A percentile compares a stretch with the other conserved stretches of the same genome.
phyloP scores from a whole-genome alignment of 2,113 vertebrate genomes.

The Aptenodytes forsteri region DNA sequence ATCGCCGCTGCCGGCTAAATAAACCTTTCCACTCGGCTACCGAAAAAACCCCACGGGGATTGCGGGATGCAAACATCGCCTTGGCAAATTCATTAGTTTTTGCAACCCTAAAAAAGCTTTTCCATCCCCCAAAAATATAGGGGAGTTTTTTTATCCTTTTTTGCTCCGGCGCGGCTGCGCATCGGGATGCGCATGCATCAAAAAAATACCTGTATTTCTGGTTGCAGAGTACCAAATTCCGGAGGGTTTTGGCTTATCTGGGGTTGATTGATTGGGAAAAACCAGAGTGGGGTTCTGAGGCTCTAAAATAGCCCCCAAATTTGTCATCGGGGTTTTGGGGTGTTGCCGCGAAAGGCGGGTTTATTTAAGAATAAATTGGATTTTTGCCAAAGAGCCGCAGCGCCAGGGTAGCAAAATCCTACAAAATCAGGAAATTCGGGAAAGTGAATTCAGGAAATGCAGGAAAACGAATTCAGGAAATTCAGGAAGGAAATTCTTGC shows the following conservation, averaged over 20 bases:
- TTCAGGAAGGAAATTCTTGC: neutral
- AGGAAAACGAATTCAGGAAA: too few relatives aligned
- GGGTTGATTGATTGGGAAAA: neutral
- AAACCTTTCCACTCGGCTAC: conserved; percentile 81
- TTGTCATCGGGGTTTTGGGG: neutral
- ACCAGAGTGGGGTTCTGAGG: neutral
- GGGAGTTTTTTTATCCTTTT: neutral
- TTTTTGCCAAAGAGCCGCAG: neutral
- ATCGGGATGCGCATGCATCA: accelerated
- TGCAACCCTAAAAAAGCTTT: neutral
- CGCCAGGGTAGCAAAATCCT: neutral
- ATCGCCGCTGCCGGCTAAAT: conserved; percentile 80
- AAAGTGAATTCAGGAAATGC: neutral
- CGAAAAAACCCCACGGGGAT: neutral
- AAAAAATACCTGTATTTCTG: neutral
- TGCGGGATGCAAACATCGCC: neutral
- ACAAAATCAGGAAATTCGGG: neutral
- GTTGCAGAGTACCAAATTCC: neutral
- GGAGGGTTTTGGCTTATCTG: neutral
- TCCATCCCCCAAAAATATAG: neutral
- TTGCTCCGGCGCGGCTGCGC: accelerated
- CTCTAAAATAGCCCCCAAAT: neutral
- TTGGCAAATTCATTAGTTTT: conserved; percentile 51
- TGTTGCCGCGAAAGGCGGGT: neutral
- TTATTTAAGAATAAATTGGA: neutral